Percentiles rank a stretch among this genome's conserved stretches.
Evolutionary conservation across 2,888 invertebrate species (phyloP).

Genomic region (Odontothrips loti): DNA sequence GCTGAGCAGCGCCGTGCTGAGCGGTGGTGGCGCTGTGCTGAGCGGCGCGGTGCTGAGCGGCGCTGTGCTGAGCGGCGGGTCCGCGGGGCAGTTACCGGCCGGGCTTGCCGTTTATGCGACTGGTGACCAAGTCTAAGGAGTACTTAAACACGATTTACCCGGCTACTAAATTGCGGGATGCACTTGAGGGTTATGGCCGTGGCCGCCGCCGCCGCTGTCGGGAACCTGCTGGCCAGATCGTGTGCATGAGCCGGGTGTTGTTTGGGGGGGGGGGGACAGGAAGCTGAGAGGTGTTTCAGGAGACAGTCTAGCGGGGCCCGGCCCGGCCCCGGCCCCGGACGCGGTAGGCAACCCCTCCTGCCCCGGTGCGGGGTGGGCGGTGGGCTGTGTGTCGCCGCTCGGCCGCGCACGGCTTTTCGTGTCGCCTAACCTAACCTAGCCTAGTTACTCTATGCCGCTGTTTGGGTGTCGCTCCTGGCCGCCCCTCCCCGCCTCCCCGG

Average conservation of each 20-base stretch:
- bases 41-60: not conserved
- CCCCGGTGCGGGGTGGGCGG: not conserved
- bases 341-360: not conserved
- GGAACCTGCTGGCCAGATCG: not conserved
- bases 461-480: not conserved
- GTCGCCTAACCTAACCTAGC: not conserved
- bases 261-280: no score
- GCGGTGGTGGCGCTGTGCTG: no score
- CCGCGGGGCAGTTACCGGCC: not conserved
- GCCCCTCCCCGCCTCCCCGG: not conserved
- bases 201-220: not conserved
- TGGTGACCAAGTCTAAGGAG: slow-evolving; percentile 22
- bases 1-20: not conserved
- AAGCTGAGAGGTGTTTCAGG: no score
- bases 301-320: not conserved
- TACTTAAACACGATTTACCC: slow-evolving; percentile 21
- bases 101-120: not conserved
- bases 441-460: not conserved
- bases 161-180: slow-evolving; percentile 26
- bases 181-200: not conserved
- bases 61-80: not conserved
- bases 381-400: not conserved
- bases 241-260: not conserved
- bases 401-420: not conserved
- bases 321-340: not conserved